A percentile compares a stretch with the other conserved stretches of the same genome.
Conservation (phyloP, 2,888 invertebrate species). For the Pseudococcus viburni region DNA sequence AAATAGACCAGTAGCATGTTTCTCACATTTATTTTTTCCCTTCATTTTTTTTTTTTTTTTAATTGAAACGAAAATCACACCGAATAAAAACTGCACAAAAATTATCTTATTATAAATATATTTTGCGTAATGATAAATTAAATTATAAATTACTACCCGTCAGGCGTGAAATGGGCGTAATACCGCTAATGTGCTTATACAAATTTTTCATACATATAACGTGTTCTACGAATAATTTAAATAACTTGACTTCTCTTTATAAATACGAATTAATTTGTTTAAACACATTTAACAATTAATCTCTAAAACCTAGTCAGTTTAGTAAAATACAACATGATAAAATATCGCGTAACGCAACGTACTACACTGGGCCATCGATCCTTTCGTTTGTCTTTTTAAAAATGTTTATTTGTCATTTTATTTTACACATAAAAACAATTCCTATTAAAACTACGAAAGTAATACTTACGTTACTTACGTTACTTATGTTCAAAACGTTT, state of each 20-base stretch:
- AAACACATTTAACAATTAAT: slow-evolving; percentile 56
- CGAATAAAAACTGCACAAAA: not conserved
- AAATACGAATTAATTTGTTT: slow-evolving; percentile 60
- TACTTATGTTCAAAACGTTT: slow-evolving; percentile 60
- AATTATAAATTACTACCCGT: slow-evolving; percentile 58
- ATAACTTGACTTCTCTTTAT: slow-evolving; percentile 56
- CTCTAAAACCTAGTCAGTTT: slow-evolving; percentile 36
- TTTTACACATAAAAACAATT: slow-evolving; percentile 61
- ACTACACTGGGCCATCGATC: slow-evolving; percentile 42
- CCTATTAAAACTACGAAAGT: slow-evolving; percentile 43
- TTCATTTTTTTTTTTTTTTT: too few species aligned
- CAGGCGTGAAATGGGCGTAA: slow-evolving; percentile 55
- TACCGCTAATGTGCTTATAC: slow-evolving; percentile 54
- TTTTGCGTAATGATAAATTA: slow-evolving; percentile 55
- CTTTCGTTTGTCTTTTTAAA: slow-evolving; percentile 43
- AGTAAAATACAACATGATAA: slow-evolving; percentile 52
- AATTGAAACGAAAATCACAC: not conserved
- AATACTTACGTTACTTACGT: slow-evolving; percentile 60
- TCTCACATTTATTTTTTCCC: not conserved
- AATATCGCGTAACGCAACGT: slow-evolving; percentile 32
- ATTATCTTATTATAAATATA: slow-evolving; percentile 52
- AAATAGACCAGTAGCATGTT: not conserved
- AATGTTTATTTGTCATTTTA: slow-evolving; percentile 55
- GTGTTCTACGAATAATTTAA: slow-evolving; percentile 57
- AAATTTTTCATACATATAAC: slow-evolving; percentile 55